These are phyloP conservation scores for Laspeyria flexula DNA, from an alignment of 2,888 invertebrate genomes.

Conservation along the genomic window DNA sequence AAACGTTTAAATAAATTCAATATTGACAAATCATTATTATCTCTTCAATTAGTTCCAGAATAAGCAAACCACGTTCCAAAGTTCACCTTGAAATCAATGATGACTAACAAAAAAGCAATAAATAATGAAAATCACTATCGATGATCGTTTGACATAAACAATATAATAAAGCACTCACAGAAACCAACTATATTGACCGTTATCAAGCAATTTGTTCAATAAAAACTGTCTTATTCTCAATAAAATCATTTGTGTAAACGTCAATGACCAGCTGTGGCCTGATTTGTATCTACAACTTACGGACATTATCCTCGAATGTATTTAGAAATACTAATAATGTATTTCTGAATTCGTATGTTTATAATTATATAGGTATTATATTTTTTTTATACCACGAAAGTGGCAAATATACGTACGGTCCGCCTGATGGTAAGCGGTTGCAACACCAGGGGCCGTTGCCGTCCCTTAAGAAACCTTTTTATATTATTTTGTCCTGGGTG, in stretches of 20 bases:
- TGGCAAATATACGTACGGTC: too few relatives aligned
- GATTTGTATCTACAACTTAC: conserved; percentile 26
- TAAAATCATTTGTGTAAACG: conserved; percentile 39
- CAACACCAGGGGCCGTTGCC: too few relatives aligned
- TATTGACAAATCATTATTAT: neutral
- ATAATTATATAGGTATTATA: too few relatives aligned
- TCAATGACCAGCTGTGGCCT: conserved; percentile 31
- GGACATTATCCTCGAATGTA: conserved; percentile 34
- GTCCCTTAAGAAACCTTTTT: too few relatives aligned
- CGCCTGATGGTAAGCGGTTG: too few relatives aligned
- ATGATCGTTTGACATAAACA: conserved; percentile 6
- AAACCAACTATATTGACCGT: conserved; percentile 16
- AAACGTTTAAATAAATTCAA: neutral
- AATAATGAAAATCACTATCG: conserved; percentile 7
- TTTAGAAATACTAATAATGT: conserved; percentile 23
- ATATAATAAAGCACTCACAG: conserved; percentile 21
- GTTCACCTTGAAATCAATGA: neutral
- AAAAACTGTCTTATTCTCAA: conserved; percentile 39
- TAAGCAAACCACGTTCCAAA: neutral
- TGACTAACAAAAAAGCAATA: neutral
- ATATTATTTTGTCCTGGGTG: too few relatives aligned
- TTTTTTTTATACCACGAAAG: too few relatives aligned
- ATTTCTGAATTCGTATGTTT: too few relatives aligned
- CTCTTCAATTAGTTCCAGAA: neutral
- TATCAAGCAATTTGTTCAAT: conserved; percentile 39